phyloP scores from a whole-genome alignment of 1,140 invertebrate species.

The Physella acuta region DNA sequence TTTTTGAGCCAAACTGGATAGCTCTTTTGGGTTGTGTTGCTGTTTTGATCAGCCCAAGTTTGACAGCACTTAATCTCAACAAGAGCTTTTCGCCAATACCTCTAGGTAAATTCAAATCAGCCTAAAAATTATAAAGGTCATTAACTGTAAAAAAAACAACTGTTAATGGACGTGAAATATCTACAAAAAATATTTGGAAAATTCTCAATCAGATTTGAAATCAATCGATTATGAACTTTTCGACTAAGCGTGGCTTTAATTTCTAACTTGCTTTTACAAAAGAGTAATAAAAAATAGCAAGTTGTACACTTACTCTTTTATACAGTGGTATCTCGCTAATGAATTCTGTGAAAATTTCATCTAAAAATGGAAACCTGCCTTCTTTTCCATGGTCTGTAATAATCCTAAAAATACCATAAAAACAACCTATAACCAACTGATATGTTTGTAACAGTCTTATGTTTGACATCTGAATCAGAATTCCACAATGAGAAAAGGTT shows the following conservation, averaged over 20 bases:
- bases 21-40: slow-evolving; percentile 83
- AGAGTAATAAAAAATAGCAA: no score
- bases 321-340: slow-evolving; percentile 15
- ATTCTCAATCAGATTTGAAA: no score
- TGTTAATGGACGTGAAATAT: no score
- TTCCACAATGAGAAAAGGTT: no score
- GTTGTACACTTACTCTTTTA: slow-evolving; percentile 15
- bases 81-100: slow-evolving; percentile 94
- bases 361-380: slow-evolving; percentile 85
- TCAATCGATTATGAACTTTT: no score
- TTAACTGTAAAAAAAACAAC: no score
- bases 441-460: no score
- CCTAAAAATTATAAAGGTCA: slow-evolving; percentile 38
- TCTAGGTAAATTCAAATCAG: slow-evolving; percentile 62
- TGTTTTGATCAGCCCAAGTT: slow-evolving; percentile 70
- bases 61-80: slow-evolving; percentile 75
- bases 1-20: slow-evolving; percentile 96
- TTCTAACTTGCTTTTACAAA: no score
- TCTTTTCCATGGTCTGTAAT: slow-evolving; percentile 64
- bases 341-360: slow-evolving; percentile 67
- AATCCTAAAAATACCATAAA: slow-evolving; percentile 58
- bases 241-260: no score
- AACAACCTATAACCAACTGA: no score
- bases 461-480: no score
- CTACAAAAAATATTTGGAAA: no score